Evolutionary conservation across 2,888 invertebrate genomes (phyloP).

Genomic region (Agonopterix subpropinquella): DNA sequence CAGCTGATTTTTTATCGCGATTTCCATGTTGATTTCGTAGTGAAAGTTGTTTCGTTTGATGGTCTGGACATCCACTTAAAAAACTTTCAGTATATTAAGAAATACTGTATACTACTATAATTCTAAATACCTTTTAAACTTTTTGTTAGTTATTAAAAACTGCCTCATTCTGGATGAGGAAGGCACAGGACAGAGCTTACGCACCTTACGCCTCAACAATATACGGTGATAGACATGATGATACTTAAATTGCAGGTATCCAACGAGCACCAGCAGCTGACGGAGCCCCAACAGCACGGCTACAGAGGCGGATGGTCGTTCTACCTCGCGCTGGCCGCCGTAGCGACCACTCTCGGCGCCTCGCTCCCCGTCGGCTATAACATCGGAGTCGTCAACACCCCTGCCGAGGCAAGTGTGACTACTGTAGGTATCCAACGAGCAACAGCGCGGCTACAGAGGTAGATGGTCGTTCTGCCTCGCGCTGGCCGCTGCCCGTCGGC

Average conservation of each 20-base stretch:
- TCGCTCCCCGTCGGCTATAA: slow-evolving; percentile 90
- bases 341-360: slow-evolving; percentile 84
- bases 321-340: slow-evolving; percentile 79
- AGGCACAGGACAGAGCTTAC: too few species aligned
- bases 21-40: too few species aligned
- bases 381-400: slow-evolving; percentile 91
- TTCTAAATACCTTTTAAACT: too few species aligned
- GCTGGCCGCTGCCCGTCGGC: slow-evolving; percentile 85
- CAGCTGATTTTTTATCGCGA: too few species aligned
- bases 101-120: too few species aligned
- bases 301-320: slow-evolving; percentile 77
- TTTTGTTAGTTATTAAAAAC: too few species aligned
- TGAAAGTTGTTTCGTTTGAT: too few species aligned
- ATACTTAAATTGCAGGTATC: slow-evolving; percentile 35
- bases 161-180: too few species aligned
- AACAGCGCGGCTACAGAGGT: slow-evolving; percentile 37
- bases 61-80: too few species aligned
- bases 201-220: too few species aligned
- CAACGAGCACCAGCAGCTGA: slow-evolving; percentile 27
- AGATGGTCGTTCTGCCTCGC: slow-evolving; percentile 80
- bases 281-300: slow-evolving; percentile 17
- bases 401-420: slow-evolving; percentile 78
- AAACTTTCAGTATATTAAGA: too few species aligned
- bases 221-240: too few species aligned
- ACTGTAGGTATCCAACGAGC: slow-evolving; percentile 51